Evolutionary conservation across 2,797 vertebrate species (phyloP).

Genomic region (Oryzias sinensis): DNA sequence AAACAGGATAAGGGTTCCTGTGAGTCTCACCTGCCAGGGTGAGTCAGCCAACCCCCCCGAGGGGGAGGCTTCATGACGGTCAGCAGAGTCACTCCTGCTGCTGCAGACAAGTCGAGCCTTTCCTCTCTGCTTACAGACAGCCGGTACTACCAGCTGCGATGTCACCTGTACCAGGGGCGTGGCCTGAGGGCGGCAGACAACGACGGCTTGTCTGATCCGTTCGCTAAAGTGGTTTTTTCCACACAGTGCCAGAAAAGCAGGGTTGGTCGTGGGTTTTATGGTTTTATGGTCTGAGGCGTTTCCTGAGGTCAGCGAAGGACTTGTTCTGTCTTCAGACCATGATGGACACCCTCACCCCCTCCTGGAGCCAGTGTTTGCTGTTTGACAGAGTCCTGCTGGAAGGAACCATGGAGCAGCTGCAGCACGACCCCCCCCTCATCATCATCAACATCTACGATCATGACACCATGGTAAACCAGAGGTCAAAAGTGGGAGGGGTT

Average conservation of each 20-base stretch:
- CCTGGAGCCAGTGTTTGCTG: slow-evolving; percentile 88
- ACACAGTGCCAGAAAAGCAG: slow-evolving; percentile 86
- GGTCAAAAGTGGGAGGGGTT: neutral
- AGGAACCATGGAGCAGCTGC: slow-evolving; percentile 85
- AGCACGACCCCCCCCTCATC: slow-evolving; percentile 85
- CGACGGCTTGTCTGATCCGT: slow-evolving; percentile 91
- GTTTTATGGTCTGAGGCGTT: neutral
- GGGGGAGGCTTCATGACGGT: neutral
- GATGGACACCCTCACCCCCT: slow-evolving; percentile 86
- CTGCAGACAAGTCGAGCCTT: neutral
- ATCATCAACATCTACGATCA: slow-evolving; percentile 87
- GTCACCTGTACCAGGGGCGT: slow-evolving; percentile 91
- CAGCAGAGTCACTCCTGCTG: neutral
- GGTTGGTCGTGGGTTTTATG: slow-evolving; percentile 60
- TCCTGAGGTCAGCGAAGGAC: neutral
- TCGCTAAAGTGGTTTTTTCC: slow-evolving; percentile 87
- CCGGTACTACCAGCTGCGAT: slow-evolving; percentile 91
- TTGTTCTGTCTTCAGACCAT: slow-evolving; percentile 72
- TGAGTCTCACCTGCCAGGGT: slow-evolving; percentile 83
- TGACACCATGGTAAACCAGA: slow-evolving; percentile 82
- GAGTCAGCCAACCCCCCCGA: slow-evolving; percentile 39
- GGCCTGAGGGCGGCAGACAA: slow-evolving; percentile 88
- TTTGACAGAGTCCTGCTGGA: slow-evolving; percentile 90
- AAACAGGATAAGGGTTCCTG: slow-evolving; percentile 68
- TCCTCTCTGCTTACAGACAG: slow-evolving; percentile 65